A percentile compares a stretch with the other conserved stretches of the same genome.
Evolutionary conservation across 2,888 invertebrate species (phyloP).

Genomic region (Meandrusa payeni): DNA sequence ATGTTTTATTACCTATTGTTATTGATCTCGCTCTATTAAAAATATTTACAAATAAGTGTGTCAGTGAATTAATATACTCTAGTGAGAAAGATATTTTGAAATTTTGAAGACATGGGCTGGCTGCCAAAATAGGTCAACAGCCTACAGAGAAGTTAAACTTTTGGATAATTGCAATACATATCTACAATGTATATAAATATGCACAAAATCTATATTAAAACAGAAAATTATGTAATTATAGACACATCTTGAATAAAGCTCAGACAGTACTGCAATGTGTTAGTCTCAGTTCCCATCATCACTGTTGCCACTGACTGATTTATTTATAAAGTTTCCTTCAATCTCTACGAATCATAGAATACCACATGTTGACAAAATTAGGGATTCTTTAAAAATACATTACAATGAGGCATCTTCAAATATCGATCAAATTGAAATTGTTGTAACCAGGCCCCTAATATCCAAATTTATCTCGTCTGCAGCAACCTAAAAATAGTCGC

Average conservation of each 20-base stretch:
- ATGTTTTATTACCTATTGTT: no score
- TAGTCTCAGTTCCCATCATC: constrained; percentile 43
- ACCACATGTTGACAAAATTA: constrained; percentile 14
- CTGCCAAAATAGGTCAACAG: constrained; percentile 68
- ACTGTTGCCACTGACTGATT: constrained; percentile 45
- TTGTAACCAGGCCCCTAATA: constrained; percentile 30
- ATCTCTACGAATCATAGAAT: constrained; percentile 26
- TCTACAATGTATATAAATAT: no score
- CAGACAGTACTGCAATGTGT: constrained; percentile 39
- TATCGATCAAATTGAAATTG: constrained; percentile 11
- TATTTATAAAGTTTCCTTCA: constrained; percentile 68
- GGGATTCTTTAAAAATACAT: background rate
- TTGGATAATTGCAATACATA: no score
- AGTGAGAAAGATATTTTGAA: no score
- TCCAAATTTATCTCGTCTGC: constrained; percentile 58
- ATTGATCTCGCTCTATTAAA: no score
- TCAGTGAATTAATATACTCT: no score
- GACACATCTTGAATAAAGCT: background rate
- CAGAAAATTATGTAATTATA: no score
- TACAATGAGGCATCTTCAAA: background rate
- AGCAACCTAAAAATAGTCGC: constrained; percentile 63
- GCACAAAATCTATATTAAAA: no score
- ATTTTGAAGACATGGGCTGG: constrained; percentile 38
- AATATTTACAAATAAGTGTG: no score
- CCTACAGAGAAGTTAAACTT: constrained; percentile 34